These are phyloP conservation scores for Cephalopholis sonnerati DNA, from an alignment of 2,113 vertebrate species.

Conservation along the genomic window DNA sequence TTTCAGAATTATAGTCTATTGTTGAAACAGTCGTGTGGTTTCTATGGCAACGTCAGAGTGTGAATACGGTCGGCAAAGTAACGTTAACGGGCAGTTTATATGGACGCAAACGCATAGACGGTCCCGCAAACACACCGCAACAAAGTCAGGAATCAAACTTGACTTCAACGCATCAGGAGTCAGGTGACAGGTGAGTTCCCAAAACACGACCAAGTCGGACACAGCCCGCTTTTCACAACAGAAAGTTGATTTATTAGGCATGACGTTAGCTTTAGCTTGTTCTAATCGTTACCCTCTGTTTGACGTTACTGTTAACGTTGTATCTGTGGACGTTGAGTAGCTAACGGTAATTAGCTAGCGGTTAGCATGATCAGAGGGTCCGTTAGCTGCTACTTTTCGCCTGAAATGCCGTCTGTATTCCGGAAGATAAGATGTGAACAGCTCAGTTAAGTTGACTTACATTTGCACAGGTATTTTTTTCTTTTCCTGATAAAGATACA, in stretches of 20 bases:
- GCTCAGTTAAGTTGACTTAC: not conserved
- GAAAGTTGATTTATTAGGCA: not conserved
- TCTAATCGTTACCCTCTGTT: not conserved
- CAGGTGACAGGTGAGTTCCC: conserved; percentile 31
- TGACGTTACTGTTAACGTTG: not conserved
- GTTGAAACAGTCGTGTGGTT: not conserved
- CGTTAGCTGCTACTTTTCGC: not conserved
- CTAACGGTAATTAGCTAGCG: not conserved
- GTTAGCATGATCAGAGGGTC: not conserved
- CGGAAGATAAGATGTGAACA: too few species aligned
- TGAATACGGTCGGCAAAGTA: not conserved
- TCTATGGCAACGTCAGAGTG: not conserved
- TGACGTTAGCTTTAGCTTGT: too few species aligned
- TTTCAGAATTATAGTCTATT: too few species aligned
- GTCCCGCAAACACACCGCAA: conserved; percentile 1
- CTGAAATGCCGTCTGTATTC: not conserved
- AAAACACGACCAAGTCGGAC: too few species aligned
- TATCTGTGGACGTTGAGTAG: not conserved
- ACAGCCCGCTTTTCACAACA: rapidly evolving
- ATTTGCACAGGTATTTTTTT: not conserved
- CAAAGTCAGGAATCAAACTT: not conserved
- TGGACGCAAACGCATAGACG: not conserved
- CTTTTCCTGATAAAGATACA: too few species aligned
- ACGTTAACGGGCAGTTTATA: not conserved
- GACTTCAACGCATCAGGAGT: not conserved